Evolutionary conservation across 2,113 vertebrate genomes (phyloP).

Genomic region (Hypanus sabinus): DNA sequence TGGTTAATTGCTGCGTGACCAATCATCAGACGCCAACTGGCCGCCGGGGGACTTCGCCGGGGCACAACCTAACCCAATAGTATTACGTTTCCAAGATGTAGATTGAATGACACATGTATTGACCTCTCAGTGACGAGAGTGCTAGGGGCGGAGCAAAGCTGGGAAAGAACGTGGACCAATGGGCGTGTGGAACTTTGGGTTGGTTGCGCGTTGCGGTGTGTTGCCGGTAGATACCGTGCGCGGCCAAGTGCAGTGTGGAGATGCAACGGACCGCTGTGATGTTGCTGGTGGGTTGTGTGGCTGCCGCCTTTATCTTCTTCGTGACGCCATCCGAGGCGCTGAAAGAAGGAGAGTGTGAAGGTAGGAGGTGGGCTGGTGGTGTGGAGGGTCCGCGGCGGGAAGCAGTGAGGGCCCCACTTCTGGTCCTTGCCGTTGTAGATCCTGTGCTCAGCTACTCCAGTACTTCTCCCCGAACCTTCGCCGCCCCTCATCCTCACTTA

Average conservation of each 20-base stretch:
- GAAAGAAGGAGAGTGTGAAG: constrained; percentile 81
- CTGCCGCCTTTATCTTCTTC: constrained; percentile 65
- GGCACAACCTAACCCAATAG: neutral
- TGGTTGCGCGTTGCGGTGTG: neutral
- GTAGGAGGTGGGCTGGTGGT: constrained; percentile 47
- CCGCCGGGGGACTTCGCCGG: constrained; percentile 40
- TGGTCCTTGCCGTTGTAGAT: too few relatives aligned
- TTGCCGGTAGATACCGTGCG: constrained; percentile 33
- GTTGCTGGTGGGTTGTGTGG: constrained; percentile 64
- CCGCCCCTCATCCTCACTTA: too few relatives aligned
- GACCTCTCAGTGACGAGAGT: constrained; percentile 47
- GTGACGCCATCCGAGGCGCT: constrained; percentile 62
- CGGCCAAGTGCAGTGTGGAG: neutral
- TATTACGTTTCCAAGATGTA: constrained; percentile 40
- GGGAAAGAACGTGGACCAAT: constrained; percentile 47
- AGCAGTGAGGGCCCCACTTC: too few relatives aligned
- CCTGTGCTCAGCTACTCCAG: too few relatives aligned
- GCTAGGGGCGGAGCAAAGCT: constrained; percentile 43
- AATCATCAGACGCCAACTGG: constrained; percentile 82
- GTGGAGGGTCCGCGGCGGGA: too few relatives aligned
- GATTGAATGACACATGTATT: neutral
- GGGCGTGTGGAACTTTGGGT: rapidly evolving
- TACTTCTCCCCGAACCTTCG: too few relatives aligned
- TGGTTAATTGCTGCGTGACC: constrained; percentile 45
- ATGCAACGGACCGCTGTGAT: constrained; percentile 50